A percentile compares a stretch with the other conserved stretches of the same genome.
These are phyloP conservation scores for Tauraco hartlaubi DNA, from an alignment of 2,797 vertebrate species.

Conservation along the genomic window DNA sequence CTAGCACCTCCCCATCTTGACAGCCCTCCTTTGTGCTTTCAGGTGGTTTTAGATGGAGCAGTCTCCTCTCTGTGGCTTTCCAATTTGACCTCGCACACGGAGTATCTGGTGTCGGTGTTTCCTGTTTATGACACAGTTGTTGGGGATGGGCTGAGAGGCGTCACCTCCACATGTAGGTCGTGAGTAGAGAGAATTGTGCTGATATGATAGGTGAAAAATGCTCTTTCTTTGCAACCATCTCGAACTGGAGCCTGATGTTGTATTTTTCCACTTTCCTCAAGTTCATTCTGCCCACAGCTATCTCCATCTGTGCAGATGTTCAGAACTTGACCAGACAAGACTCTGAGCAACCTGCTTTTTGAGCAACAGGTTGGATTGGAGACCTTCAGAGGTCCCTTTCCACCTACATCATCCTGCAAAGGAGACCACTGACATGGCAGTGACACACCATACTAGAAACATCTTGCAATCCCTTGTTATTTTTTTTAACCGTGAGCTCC, in stretches of 20 bases:
- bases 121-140: conserved; percentile 82
- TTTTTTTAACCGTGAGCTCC: not conserved
- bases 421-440: not conserved
- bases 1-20: not conserved
- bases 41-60: conserved; percentile 88
- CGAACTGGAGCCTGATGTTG: not conserved
- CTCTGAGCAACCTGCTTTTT: not conserved
- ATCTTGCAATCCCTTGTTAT: fast-evolving
- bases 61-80: conserved; percentile 80
- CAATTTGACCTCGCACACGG: conserved; percentile 87
- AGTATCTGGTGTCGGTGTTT: conserved; percentile 90
- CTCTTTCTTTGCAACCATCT: not conserved
- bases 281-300: not conserved
- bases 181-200: not conserved
- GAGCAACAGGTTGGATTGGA: not conserved
- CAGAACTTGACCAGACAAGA: not conserved
- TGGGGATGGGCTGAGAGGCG: conserved; percentile 86
- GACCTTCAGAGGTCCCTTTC: not conserved
- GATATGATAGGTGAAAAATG: fast-evolving
- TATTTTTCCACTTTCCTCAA: not conserved
- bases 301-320: not conserved
- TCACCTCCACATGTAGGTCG: conserved; percentile 88
- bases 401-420: not conserved
- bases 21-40: not conserved
- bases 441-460: not conserved